phyloP scores from a whole-genome alignment of 2,888 invertebrate species.

The Eupithecia tripunctaria region DNA sequence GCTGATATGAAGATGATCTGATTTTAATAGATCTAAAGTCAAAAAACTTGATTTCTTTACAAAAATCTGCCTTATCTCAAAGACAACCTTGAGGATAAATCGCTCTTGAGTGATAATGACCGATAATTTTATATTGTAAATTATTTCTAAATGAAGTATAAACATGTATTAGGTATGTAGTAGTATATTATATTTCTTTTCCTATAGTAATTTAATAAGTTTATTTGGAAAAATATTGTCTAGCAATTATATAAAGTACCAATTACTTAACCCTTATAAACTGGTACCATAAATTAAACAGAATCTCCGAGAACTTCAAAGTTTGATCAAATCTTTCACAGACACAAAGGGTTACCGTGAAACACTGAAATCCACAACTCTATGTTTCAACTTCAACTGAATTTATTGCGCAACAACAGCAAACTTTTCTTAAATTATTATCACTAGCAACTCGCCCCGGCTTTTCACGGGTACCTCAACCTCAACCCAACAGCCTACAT shows the following conservation, averaged over 20 bases:
- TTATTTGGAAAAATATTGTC: neutral
- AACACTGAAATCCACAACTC: slow-evolving; percentile 11
- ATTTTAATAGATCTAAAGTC: no score
- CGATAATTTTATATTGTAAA: no score
- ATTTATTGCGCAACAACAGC: neutral
- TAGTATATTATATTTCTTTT: no score
- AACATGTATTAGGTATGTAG: no score
- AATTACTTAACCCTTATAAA: neutral
- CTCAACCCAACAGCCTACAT: no score
- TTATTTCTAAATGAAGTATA: no score
- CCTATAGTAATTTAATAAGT: neutral
- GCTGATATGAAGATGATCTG: no score
- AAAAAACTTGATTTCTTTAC: no score
- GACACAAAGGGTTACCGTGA: slow-evolving; percentile 18
- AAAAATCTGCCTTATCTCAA: no score
- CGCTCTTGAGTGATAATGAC: no score
- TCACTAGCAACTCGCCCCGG: neutral
- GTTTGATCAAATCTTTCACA: slow-evolving; percentile 6
- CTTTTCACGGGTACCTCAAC: neutral
- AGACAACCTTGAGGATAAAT: no score
- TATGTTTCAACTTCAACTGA: neutral
- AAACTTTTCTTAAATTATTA: neutral
- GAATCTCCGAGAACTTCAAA: neutral
- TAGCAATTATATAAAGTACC: neutral
- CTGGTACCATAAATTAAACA: slow-evolving; percentile 10